Conservation (phyloP, 1,140 invertebrate genomes). For the Archegozetes longisetosus region DNA sequence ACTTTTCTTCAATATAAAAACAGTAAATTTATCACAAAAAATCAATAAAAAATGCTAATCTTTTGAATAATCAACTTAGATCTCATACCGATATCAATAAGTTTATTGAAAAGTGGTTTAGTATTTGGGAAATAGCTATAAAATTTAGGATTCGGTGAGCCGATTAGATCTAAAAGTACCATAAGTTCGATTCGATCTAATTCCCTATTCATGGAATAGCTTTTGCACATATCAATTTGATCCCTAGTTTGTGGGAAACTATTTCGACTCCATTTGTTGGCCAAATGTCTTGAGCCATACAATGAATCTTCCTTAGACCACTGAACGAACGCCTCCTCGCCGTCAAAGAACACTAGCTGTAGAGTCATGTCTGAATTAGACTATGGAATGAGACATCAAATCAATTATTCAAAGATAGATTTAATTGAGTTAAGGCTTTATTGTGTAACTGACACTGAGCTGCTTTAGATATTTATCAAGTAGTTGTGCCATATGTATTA, state of each 20-base stretch:
- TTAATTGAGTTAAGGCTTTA: too few relatives aligned
- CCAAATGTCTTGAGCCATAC: conserved; percentile 84
- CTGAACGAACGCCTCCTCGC: conserved; percentile 82
- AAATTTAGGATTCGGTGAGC: conserved; percentile 63
- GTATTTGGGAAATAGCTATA: conserved; percentile 64
- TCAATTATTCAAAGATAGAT: too few relatives aligned
- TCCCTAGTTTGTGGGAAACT: neutral
- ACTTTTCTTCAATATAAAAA: neutral
- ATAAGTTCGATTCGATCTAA: conserved; percentile 43
- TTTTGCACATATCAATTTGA: neutral
- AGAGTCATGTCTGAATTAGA: conserved; percentile 37
- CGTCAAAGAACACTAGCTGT: conserved; percentile 93
- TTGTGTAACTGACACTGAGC: too few relatives aligned
- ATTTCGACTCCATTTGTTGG: conserved; percentile 33
- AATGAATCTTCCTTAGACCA: conserved; percentile 82
- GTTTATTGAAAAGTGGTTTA: conserved; percentile 33
- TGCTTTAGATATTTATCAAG: neutral
- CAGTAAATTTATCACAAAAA: neutral
- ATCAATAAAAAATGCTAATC: neutral
- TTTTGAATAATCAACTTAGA: too few relatives aligned
- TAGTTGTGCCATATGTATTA: conserved; percentile 60
- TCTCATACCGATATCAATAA: conserved; percentile 33
- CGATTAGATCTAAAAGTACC: conserved; percentile 81
- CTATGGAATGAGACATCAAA: neutral
- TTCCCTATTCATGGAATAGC: neutral